phyloP scores from a whole-genome alignment of 1,140 invertebrate genomes.

The Lasioglossum albipes region DNA sequence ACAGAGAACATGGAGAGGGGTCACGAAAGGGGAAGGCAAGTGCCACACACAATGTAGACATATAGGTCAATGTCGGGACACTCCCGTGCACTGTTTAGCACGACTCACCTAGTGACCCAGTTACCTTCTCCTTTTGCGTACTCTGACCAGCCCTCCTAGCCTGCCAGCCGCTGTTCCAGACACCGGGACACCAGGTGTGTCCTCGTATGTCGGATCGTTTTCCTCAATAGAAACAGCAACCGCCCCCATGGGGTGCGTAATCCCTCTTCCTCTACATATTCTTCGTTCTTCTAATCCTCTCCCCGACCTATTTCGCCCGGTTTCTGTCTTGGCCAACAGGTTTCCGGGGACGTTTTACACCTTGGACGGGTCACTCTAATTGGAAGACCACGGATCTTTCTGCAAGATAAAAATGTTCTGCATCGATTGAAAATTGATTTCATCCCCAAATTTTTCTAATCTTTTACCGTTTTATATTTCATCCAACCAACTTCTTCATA shows the following conservation, averaged over 20 bases:
- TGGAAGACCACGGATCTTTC: too few relatives aligned
- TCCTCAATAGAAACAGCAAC: not conserved
- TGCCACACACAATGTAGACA: constrained; percentile 63
- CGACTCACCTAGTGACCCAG: constrained; percentile 69
- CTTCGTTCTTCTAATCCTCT: not conserved
- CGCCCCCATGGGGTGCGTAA: not conserved
- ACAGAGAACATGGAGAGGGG: constrained; percentile 29
- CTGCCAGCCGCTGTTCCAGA: constrained; percentile 24
- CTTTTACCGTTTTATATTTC: too few relatives aligned
- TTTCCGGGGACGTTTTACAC: not conserved
- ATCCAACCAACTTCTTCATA: too few relatives aligned
- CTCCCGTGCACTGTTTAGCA: constrained; percentile 66
- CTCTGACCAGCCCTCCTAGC: constrained; percentile 53
- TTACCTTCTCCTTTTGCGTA: constrained; percentile 63
- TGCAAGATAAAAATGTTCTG: too few relatives aligned
- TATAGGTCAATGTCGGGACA: constrained; percentile 72
- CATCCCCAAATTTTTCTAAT: too few relatives aligned
- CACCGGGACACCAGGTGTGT: constrained; percentile 16
- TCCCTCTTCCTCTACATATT: too few relatives aligned
- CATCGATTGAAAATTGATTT: too few relatives aligned
- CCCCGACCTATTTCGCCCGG: constrained; percentile 36
- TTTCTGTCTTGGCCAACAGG: constrained; percentile 40
- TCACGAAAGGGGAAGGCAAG: constrained; percentile 44
- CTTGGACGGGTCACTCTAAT: not conserved
- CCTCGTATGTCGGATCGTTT: not conserved